Base-by-base conservation (phyloP, 2,113 vertebrate genomes). In the Todiramphus chloris region DNA sequence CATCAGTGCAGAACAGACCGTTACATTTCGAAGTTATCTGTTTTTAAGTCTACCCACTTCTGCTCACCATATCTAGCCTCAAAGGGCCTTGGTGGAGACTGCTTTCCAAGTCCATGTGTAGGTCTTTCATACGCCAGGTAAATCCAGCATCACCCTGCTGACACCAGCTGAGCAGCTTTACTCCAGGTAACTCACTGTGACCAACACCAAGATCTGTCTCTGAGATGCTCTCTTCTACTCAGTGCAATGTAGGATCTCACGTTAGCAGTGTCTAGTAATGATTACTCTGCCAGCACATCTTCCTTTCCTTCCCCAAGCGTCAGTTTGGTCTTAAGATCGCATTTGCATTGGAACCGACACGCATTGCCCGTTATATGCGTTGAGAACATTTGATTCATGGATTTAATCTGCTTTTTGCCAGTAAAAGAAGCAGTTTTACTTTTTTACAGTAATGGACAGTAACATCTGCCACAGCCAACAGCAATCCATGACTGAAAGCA, bases 381-480 rank as follows among this genome's bases (percentile, higher is more conserved):
- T 20, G 50, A 50, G 82, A 76, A 79, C 72, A 64, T 55, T 41
- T 88, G 48, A 85, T 79, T 87, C 21, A 24, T 5, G 9, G 33
- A 70, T 90, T 87, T 94, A 67, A 89, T 82, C 28, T 72, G 30
- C 13, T 67, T 84, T 93, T 84, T 74, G 25, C 66, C 50, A 51
- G 24, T 51, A 51, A 51, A 51, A 51, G 14, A 51, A 48, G 6
- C 24, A 51, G 50, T 51, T 51, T 51, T 51, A 51, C 23, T 51
- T 51, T 25, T 51, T 51, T 51, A 25, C 12, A 24, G 13, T 51
- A 51, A 51, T 25, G 24, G 50, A 25, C 50, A 51, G 24, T 51
- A 51, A 51, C 24, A 25, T 51, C 50, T 25, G 24, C 50, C 6
- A 23, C 60, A 81, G 28, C 13, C 6, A 50, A 91, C 31, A 87